Percentiles rank a stretch among this genome's conserved stretches.
Evolutionary conservation across 2,113 vertebrate species (phyloP).

Genomic region (Boulengerochromis microlepis): DNA sequence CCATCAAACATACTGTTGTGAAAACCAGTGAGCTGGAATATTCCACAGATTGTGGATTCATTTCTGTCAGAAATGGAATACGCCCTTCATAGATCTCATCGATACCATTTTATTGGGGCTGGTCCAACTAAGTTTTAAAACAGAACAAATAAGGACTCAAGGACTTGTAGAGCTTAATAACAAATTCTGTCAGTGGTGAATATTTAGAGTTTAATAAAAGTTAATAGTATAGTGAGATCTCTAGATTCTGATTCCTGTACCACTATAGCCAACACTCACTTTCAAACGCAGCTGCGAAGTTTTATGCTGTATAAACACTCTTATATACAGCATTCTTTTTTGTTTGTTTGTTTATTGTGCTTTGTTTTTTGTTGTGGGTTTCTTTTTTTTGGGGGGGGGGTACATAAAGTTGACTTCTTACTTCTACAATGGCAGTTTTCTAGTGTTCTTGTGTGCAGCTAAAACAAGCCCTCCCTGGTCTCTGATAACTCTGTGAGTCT

Average conservation of each 20-base stretch:
- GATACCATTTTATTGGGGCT: not conserved
- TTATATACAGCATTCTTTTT: not conserved
- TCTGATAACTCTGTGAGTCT: constrained; percentile 1
- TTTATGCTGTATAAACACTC: not conserved
- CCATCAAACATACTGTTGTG: not conserved
- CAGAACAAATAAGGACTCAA: not conserved
- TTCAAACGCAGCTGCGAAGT: not conserved
- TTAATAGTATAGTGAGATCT: not conserved
- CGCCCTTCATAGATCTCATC: not conserved
- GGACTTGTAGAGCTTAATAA: not conserved
- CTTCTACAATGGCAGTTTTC: not conserved
- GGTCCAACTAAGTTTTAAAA: not conserved
- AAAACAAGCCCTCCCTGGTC: constrained; percentile 4
- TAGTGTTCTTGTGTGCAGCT: not conserved
- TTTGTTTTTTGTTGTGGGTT: not conserved
- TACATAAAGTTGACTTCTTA: not conserved
- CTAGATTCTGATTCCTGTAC: not conserved
- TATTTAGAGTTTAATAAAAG: not conserved
- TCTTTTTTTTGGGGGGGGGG: rapidly evolving
- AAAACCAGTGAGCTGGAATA: not conserved
- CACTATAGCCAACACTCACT: rapidly evolving
- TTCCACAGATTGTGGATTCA: not conserved
- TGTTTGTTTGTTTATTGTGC: not conserved
- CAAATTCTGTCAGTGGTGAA: not conserved
- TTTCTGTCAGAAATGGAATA: not conserved